phyloP scores from a whole-genome alignment of 2,113 vertebrate genomes.

The Fukomys damarensis region DNA sequence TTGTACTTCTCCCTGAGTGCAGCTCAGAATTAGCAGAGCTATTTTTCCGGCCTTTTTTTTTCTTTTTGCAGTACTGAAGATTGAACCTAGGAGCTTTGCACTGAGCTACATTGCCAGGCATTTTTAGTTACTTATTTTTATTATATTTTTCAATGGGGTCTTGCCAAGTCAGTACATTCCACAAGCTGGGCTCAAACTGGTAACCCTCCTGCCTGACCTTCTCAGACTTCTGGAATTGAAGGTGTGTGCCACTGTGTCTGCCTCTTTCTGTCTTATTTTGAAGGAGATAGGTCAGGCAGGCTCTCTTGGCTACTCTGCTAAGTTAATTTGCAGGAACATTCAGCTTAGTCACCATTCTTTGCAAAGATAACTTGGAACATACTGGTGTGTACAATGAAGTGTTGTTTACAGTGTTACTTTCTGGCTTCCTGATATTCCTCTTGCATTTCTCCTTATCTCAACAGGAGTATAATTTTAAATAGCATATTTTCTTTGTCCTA shows the following conservation, averaged over 20 bases:
- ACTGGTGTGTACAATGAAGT: not conserved
- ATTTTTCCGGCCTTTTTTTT: not conserved
- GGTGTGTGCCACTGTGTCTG: too few species aligned
- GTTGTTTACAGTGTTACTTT: not conserved
- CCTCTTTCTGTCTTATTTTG: constrained; percentile 26
- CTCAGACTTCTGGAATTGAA: too few species aligned
- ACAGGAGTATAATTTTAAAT: not conserved
- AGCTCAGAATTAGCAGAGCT: not conserved
- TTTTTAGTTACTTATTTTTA: too few species aligned
- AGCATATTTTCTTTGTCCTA: constrained; percentile 7
- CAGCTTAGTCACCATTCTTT: not conserved
- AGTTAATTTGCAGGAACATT: not conserved
- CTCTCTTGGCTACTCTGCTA: not conserved
- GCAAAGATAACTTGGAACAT: not conserved
- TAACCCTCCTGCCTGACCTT: too few species aligned
- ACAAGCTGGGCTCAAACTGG: too few species aligned
- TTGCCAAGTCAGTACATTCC: too few species aligned
- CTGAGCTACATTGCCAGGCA: too few species aligned
- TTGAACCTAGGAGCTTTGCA: too few species aligned
- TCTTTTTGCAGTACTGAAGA: too few species aligned
- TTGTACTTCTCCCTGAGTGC: not conserved
- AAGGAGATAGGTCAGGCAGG: not conserved
- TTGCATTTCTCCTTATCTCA: constrained; percentile 24
- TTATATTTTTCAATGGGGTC: too few species aligned
- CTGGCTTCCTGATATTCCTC: not conserved